Conservation (phyloP, 1,140 invertebrate species). For the Cydia pomonella region DNA sequence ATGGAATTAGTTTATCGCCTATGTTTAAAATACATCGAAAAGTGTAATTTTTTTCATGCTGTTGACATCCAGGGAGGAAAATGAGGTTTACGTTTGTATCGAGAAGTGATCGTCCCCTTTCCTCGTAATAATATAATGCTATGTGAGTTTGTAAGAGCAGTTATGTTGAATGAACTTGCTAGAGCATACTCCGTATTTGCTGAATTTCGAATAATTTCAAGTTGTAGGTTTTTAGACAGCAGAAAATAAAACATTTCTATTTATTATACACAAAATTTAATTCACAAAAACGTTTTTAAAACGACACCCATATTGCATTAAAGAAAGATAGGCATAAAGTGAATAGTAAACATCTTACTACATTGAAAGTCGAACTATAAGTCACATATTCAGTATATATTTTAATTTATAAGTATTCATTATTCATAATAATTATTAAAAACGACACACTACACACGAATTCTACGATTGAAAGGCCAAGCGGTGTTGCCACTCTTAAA, state of each 20-base stretch:
- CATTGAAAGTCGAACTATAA: conserved; percentile 53
- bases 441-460: conserved; percentile 55
- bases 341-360: conserved; percentile 68
- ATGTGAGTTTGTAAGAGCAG: neutral
- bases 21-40: too few relatives aligned
- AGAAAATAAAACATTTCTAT: conserved; percentile 62
- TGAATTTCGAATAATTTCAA: too few relatives aligned
- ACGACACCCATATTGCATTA: conserved; percentile 78
- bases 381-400: conserved; percentile 60
- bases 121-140: too few relatives aligned
- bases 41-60: too few relatives aligned
- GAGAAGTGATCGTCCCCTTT: too few relatives aligned
- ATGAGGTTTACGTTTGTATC: too few relatives aligned
- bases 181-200: too few relatives aligned
- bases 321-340: conserved; percentile 72
- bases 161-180: neutral
- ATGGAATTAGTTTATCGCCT: too few relatives aligned
- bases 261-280: conserved; percentile 72
- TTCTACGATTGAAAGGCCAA: conserved; percentile 78
- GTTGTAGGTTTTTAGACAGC: too few relatives aligned
- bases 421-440: conserved; percentile 62
- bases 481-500: conserved; percentile 74
- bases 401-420: conserved; percentile 47
- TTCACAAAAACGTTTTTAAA: conserved; percentile 79
- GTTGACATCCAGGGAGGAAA: too few relatives aligned